phyloP scores from a whole-genome alignment of 2,113 vertebrate species.

The human region GRCh38 chr5:140180501-140181000 shows the following conservation, averaged over 20 bases:
- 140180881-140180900: not conserved
- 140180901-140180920: slow-evolving; percentile 13
- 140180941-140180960: slow-evolving; percentile 47
- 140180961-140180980: slow-evolving; percentile 19
- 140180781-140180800: slow-evolving; percentile 25
- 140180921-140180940: slow-evolving; percentile 22
- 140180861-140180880: slow-evolving; percentile 2
- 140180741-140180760: not conserved
- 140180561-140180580: not conserved
- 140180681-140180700: not conserved
- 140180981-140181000: slow-evolving; percentile 27
- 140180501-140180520: not conserved
- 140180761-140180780: not conserved
- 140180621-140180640: slow-evolving; percentile 15
- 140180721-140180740: not conserved
- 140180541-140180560: not conserved
- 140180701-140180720: slow-evolving; percentile 3
- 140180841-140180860: not conserved
- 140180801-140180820: slow-evolving; percentile 37
- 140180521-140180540: not conserved
- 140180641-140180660: not conserved
- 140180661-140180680: not conserved
- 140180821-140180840: slow-evolving; percentile 24
- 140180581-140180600: not conserved
- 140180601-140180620: not conserved